A percentile compares a stretch with the other conserved stretches of the same genome.
phyloP scores from a whole-genome alignment of 2,113 vertebrate species.

The Mastomys natalensis region DNA sequence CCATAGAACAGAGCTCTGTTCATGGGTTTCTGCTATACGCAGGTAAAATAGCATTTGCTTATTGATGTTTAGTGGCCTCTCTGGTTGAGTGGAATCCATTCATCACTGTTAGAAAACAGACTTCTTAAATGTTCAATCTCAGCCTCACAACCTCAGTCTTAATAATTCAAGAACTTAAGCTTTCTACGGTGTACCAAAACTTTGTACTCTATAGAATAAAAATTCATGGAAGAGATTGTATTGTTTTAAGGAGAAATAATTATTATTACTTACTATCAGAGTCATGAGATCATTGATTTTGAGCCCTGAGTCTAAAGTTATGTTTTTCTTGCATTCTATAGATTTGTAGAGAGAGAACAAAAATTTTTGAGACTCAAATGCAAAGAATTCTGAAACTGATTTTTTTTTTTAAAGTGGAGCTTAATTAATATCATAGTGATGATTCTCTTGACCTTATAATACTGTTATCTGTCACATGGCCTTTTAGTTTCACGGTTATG shows the following conservation, averaged over 20 bases:
- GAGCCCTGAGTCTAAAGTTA: not conserved
- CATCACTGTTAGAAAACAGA: not conserved
- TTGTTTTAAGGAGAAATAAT: not conserved
- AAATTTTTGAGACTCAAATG: not conserved
- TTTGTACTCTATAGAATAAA: not conserved
- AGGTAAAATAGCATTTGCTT: not conserved
- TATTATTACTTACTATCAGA: constrained; percentile 16
- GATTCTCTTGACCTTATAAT: constrained; percentile 29
- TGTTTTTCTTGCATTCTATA: not conserved
- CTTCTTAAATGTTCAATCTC: not conserved
- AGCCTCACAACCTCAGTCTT: not conserved
- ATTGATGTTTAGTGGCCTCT: not conserved
- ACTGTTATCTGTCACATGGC: not conserved
- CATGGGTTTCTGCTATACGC: not conserved
- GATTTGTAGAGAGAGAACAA: constrained; percentile 24
- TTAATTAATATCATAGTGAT: constrained; percentile 55
- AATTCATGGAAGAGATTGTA: not conserved
- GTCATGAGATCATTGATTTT: not conserved
- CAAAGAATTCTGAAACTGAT: not conserved
- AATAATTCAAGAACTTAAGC: constrained; percentile 38
- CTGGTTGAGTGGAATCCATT: not conserved
- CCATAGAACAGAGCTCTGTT: not conserved
- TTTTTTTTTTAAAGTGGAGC: not conserved
- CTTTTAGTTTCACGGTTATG: not conserved
- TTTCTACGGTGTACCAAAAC: not conserved